A percentile compares a stretch with the other conserved stretches of the same genome.
Conservation (phyloP, 2,797 vertebrate genomes). For the Mergus octosetaceus region DNA sequence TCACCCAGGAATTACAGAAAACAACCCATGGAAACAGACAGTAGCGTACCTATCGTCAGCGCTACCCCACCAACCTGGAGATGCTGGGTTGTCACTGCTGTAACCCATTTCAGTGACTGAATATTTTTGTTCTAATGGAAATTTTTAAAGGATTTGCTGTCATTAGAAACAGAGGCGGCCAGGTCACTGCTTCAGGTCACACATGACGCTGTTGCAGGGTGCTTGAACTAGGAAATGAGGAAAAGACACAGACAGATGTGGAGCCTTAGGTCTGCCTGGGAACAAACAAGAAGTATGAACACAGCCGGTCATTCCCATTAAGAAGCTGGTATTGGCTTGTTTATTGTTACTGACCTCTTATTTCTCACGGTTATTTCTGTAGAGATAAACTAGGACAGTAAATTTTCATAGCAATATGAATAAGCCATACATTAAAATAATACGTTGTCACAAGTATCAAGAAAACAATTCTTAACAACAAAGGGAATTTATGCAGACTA, state of each 20-base stretch:
- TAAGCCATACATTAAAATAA: neutral
- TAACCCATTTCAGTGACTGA: neutral
- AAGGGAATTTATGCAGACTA: neutral
- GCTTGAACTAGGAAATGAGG: neutral
- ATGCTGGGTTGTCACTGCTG: neutral
- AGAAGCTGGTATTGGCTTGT: neutral
- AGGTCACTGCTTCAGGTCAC: neutral
- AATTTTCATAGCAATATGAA: neutral
- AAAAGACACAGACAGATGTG: neutral
- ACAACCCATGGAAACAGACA: rapidly evolving
- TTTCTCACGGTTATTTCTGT: neutral
- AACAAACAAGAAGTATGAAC: conserved; percentile 22
- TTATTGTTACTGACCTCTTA: neutral
- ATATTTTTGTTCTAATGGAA: neutral
- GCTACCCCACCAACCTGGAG: neutral
- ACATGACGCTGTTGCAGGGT: neutral
- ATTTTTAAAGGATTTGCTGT: neutral
- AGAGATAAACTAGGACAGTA: neutral
- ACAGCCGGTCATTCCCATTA: neutral
- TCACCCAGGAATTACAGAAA: neutral
- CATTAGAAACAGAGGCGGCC: neutral
- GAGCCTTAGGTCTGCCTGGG: neutral
- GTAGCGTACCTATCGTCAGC: neutral
- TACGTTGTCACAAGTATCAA: neutral
- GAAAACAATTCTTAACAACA: neutral